A percentile compares a stretch with the other conserved stretches of the same genome.
phyloP scores from a whole-genome alignment of 2,888 invertebrate species.

The Agriopis leucophaearia region DNA sequence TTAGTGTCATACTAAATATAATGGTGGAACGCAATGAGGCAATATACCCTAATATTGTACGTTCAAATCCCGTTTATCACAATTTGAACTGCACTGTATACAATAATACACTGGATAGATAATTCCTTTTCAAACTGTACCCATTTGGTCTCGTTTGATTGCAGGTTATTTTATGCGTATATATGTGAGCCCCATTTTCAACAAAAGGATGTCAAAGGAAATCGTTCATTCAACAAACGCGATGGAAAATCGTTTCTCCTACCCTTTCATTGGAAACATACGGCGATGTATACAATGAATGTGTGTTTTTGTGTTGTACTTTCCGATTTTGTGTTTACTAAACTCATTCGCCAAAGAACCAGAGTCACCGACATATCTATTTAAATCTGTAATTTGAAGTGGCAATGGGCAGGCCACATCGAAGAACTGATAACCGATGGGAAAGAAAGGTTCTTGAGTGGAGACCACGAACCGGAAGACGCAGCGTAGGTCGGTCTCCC shows the following conservation, averaged over 20 bases:
- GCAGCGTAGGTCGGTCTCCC: too few relatives aligned
- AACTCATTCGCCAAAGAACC: too few relatives aligned
- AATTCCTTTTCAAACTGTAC: not conserved
- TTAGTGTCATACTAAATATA: too few relatives aligned
- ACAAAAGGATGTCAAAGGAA: conserved; percentile 9
- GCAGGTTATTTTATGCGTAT: not conserved
- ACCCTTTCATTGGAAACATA: conserved; percentile 1
- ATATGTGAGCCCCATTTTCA: not conserved
- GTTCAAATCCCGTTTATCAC: not conserved
- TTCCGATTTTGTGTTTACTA: too few relatives aligned
- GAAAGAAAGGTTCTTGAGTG: too few relatives aligned
- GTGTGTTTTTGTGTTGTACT: not conserved
- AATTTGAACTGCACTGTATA: not conserved
- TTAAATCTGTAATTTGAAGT: too few relatives aligned
- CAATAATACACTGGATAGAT: not conserved
- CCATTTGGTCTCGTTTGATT: not conserved
- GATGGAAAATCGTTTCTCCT: not conserved
- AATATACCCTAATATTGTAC: too few relatives aligned
- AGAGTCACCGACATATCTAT: too few relatives aligned
- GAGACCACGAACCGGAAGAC: too few relatives aligned
- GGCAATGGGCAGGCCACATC: too few relatives aligned
- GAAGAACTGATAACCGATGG: too few relatives aligned
- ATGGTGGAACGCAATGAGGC: too few relatives aligned
- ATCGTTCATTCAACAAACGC: conserved; percentile 6
- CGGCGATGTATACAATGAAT: not conserved